A percentile compares a stretch with the other conserved stretches of the same genome.
phyloP scores from a whole-genome alignment of 2,113 vertebrate genomes.

The Catagonus wagneri region DNA sequence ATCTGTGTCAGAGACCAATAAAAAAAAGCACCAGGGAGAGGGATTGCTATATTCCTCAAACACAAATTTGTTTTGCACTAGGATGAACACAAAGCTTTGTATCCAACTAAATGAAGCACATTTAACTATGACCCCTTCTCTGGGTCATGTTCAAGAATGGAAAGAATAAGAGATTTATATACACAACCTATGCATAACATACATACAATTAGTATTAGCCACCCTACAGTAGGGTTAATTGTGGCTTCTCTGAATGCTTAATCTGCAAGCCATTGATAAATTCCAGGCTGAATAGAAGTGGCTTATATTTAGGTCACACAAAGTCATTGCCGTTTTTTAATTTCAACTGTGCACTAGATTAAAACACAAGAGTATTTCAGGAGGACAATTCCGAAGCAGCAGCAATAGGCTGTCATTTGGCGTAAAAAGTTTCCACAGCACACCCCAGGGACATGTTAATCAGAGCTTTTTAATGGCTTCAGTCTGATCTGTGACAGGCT shows the following conservation, averaged over 20 bases:
- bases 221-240: constrained; percentile 86
- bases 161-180: constrained; percentile 70
- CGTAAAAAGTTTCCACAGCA: constrained; percentile 87
- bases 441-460: constrained; percentile 89
- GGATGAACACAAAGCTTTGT: constrained; percentile 80
- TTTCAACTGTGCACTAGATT: constrained; percentile 87
- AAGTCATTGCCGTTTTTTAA: constrained; percentile 89
- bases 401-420: constrained; percentile 87
- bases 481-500: constrained; percentile 90
- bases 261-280: constrained; percentile 88
- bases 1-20: constrained; percentile 77
- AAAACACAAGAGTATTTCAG: constrained; percentile 87
- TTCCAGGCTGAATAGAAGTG: constrained; percentile 85
- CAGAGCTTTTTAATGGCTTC: constrained; percentile 91
- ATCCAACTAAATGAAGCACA: constrained; percentile 77
- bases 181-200: background rate
- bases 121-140: constrained; percentile 81
- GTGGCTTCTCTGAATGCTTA: constrained; percentile 86
- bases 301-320: constrained; percentile 89
- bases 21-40: constrained; percentile 76
- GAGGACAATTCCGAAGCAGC: constrained; percentile 84
- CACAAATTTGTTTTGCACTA: constrained; percentile 84
- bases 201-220: constrained; percentile 85
- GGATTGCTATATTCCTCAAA: constrained; percentile 81
- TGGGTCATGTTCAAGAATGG: constrained; percentile 61